Base-by-base conservation (phyloP, 1,140 invertebrate species). In the Probaryconus sp. region DNA sequence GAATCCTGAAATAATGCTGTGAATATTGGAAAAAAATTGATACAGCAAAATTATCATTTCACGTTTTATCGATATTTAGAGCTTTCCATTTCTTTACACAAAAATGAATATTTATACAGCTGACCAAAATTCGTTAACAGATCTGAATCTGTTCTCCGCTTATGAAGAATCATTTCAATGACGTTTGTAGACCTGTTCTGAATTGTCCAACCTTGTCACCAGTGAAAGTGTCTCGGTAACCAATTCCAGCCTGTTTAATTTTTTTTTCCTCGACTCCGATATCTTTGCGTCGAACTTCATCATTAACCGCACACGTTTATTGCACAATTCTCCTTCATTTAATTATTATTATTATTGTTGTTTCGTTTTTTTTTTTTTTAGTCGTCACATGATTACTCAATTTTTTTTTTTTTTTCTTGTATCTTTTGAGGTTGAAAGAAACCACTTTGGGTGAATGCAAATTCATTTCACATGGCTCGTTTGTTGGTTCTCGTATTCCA, bases 401-500 rank as follows among this genome's bases (percentile, higher is more conserved):
- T n/a, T n/a, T n/a, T n/a, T n/a, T n/a, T n/a, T n/a, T n/a, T n/a
- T n/a, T n/a, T n/a, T n/a, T n/a, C n/a, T n/a, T n/a, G n/a, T n/a
- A n/a, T 65, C 55, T 64, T 65, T 20, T 9, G 17, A 18, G 11
- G 26, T 9, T n/a, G 20, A 37, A 38, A 33, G 26, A 51, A 33
- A 43, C 60, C 47, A 28, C 42, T 60, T 7, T 14, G 61, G 42
- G 51, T 50, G 64, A 58, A 58, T 35, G 45, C 64, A 51, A 58
- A 50, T 37, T 35, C 53, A 43, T 50, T 55, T 50, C 28, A 50
- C 33, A n/a, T n/a, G 50, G 51, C 63, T 33, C 30, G 64, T 51
- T 68, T 31, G 53, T 43, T 28, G 51, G 53, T 51, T 68, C 55
- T 58, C 43, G 5, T 68, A 58, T 68, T 58, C 33, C 51, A 50